Percentiles rank a stretch among this genome's conserved stretches.
phyloP scores from a whole-genome alignment of 2,113 vertebrate species.

The Condylura cristata region DNA sequence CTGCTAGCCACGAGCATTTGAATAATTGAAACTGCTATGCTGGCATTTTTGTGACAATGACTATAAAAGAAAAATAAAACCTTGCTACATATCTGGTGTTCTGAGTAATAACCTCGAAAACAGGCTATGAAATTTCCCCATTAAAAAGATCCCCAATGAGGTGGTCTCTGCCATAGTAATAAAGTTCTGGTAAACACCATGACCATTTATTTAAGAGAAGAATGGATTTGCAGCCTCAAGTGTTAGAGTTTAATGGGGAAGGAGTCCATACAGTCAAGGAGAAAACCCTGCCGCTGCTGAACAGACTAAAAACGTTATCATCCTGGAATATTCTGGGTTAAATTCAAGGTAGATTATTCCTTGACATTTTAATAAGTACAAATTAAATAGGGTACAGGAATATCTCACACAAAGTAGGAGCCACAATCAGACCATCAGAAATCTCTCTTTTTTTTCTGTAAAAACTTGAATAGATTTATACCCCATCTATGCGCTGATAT shows the following conservation, averaged over 20 bases:
- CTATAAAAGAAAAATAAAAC: conserved; percentile 78
- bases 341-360: conserved; percentile 57
- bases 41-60: conserved; percentile 63
- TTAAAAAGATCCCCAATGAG: conserved; percentile 68
- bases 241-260: conserved; percentile 63
- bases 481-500: conserved; percentile 27
- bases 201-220: conserved; percentile 69
- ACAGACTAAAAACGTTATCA: conserved; percentile 53
- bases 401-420: conserved; percentile 12
- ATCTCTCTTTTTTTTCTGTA: not conserved
- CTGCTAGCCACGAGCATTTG: conserved; percentile 77
- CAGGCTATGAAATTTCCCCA: conserved; percentile 68
- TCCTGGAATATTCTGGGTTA: not conserved
- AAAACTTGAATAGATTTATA: conserved; percentile 38
- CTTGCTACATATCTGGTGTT: conserved; percentile 76
- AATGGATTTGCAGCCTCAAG: conserved; percentile 62
- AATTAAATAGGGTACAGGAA: conserved; percentile 46
- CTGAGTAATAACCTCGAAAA: conserved; percentile 83
- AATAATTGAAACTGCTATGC: conserved; percentile 69
- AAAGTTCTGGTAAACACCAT: conserved; percentile 76
- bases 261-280: conserved; percentile 60
- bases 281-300: conserved; percentile 29
- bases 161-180: conserved; percentile 60
- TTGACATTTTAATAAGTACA: conserved; percentile 54
- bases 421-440: not conserved